phyloP scores from a whole-genome alignment of 2,797 vertebrate species.

The Helostoma temminkii region DNA sequence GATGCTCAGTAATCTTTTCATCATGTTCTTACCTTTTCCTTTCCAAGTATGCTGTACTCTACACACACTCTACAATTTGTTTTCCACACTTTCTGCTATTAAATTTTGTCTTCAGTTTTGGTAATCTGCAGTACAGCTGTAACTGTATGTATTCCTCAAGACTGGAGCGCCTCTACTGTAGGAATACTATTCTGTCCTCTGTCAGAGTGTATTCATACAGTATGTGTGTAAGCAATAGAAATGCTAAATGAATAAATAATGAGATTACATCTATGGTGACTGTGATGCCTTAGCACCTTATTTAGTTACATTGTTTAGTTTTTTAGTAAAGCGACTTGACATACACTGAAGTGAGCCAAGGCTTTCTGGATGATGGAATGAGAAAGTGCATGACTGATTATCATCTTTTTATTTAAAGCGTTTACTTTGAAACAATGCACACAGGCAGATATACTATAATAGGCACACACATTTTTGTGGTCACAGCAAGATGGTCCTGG shows the following conservation, averaged over 20 bases:
- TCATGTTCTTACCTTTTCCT: constrained; percentile 34
- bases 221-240: not conserved
- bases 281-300: not conserved
- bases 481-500: not conserved
- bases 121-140: not conserved
- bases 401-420: constrained; percentile 3
- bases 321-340: constrained; percentile 6
- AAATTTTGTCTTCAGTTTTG: not conserved
- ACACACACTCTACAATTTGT: constrained; percentile 2
- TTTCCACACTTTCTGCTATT: not conserved
- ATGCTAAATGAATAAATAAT: not conserved
- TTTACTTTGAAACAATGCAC: not conserved
- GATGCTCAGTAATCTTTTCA: constrained; percentile 42
- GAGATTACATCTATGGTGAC: not conserved
- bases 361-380: not conserved
- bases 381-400: not conserved
- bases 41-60: constrained; percentile 9
- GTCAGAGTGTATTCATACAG: not conserved
- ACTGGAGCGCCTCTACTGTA: not conserved
- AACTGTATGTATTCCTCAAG: constrained; percentile 7
- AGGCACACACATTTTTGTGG: not conserved
- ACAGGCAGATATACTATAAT: not conserved
- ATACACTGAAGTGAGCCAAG: constrained; percentile 8
- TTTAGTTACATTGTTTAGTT: too few species aligned
- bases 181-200: not conserved